phyloP scores from a whole-genome alignment of 2,113 vertebrate species.

The Lasiurus cinereus region DNA sequence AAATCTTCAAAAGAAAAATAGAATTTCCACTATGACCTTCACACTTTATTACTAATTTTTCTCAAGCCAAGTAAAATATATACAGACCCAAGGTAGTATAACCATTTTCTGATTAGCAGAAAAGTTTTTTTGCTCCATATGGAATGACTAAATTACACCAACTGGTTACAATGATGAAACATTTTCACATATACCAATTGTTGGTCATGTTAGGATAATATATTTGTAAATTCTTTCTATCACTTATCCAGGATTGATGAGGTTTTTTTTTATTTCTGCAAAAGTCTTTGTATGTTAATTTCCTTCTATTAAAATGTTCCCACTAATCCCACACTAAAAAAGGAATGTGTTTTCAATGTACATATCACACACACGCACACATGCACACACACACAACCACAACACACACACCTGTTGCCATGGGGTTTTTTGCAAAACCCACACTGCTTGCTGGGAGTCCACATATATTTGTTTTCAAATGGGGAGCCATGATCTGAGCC shows the following conservation, averaged over 20 bases:
- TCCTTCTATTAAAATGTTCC: slow-evolving; percentile 56
- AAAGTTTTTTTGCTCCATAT: background rate
- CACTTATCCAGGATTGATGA: slow-evolving; percentile 66
- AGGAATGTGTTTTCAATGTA: slow-evolving; percentile 58
- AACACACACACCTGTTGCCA: slow-evolving; percentile 94
- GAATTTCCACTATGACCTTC: slow-evolving; percentile 60
- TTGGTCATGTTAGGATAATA: slow-evolving; percentile 57
- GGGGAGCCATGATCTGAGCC: slow-evolving; percentile 89
- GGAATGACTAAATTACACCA: slow-evolving; percentile 51
- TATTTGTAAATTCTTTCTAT: slow-evolving; percentile 71
- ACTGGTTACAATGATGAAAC: slow-evolving; percentile 62
- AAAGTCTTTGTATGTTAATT: slow-evolving; percentile 51
- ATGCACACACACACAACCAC: slow-evolving; percentile 26
- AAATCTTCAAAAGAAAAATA: slow-evolving; percentile 58
- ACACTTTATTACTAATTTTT: slow-evolving; percentile 75
- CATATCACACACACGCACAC: slow-evolving; percentile 37
- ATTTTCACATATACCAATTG: slow-evolving; percentile 22
- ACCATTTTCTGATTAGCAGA: slow-evolving; percentile 56
- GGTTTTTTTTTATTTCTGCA: slow-evolving; percentile 21
- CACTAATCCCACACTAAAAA: slow-evolving; percentile 25
- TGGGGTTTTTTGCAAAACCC: slow-evolving; percentile 97
- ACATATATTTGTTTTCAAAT: slow-evolving; percentile 89
- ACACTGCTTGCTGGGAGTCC: slow-evolving; percentile 97
- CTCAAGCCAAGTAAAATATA: slow-evolving; percentile 60
- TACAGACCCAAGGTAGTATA: slow-evolving; percentile 55